Conservation (phyloP, 2,888 invertebrate species). For the Luperina testacea region DNA sequence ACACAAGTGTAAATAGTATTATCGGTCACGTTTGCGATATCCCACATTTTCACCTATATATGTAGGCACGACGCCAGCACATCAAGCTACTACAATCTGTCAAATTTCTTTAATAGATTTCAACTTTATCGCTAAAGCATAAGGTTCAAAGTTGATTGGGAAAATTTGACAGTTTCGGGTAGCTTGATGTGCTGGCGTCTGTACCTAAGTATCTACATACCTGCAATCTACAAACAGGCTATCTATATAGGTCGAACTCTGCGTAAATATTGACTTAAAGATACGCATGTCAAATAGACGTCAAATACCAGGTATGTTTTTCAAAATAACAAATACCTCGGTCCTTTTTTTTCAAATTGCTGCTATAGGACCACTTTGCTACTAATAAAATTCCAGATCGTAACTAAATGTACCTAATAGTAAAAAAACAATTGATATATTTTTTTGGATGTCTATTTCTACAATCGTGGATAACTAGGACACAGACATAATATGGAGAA, state of each 20-base stretch:
- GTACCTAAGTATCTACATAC: background rate
- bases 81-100: no score
- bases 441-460: no score
- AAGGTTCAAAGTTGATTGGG: no score
- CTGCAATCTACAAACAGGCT: slow-evolving; percentile 1
- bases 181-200: no score
- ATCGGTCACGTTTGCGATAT: slow-evolving; percentile 34
- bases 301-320: background rate
- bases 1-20: background rate
- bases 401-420: no score
- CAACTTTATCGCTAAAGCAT: no score
- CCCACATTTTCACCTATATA: slow-evolving; percentile 2
- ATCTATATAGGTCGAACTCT: slow-evolving; percentile 31
- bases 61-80: no score
- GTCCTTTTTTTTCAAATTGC: background rate
- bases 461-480: no score
- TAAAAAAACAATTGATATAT: no score
- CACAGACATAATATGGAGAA: background rate
- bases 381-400: no score
- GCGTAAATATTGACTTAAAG: slow-evolving; percentile 20
- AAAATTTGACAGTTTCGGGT: no score
- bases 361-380: background rate
- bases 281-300: background rate
- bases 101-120: no score
- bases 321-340: background rate